phyloP scores from a whole-genome alignment of 2,797 vertebrate species.

The Bufotes viridis region DNA sequence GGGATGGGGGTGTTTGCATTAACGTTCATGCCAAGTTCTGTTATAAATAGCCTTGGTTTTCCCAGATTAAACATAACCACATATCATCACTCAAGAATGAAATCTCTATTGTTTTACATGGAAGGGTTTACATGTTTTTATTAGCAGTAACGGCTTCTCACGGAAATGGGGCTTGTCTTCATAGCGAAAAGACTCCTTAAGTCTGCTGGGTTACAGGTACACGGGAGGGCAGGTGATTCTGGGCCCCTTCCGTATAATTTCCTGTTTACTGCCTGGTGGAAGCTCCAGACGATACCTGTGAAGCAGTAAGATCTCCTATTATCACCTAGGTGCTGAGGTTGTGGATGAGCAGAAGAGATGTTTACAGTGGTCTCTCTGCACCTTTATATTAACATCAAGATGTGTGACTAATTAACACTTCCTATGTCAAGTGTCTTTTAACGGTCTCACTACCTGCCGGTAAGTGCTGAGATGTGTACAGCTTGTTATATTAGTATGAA shows the following conservation, averaged over 20 bases:
- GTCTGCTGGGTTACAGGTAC: not conserved
- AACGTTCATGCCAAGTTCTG: constrained; percentile 33
- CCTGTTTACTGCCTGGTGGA: constrained; percentile 42
- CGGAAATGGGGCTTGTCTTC: too few relatives aligned
- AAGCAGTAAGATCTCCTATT: constrained; percentile 59
- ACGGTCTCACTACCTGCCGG: not conserved
- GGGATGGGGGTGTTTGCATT: not conserved
- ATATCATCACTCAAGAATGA: not conserved
- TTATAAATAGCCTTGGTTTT: constrained; percentile 31
- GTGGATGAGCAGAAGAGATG: not conserved
- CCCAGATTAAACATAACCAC: constrained; percentile 24
- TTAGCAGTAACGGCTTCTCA: not conserved
- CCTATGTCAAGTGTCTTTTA: constrained; percentile 49
- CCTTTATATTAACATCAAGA: constrained; percentile 52
- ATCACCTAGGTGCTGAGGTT: constrained; percentile 60
- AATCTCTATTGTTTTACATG: constrained; percentile 26
- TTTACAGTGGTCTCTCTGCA: constrained; percentile 39
- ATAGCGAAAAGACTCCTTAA: not conserved
- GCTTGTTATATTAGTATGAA: constrained; percentile 9
- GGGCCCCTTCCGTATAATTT: constrained; percentile 48
- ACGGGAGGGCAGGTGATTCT: not conserved
- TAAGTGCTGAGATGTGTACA: not conserved
- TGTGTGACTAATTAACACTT: not conserved
- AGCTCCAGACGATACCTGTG: constrained; percentile 49
- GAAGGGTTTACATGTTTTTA: not conserved